Base-by-base conservation (phyloP, 2,888 invertebrate genomes). In the Drosophila prolongata region DNA sequence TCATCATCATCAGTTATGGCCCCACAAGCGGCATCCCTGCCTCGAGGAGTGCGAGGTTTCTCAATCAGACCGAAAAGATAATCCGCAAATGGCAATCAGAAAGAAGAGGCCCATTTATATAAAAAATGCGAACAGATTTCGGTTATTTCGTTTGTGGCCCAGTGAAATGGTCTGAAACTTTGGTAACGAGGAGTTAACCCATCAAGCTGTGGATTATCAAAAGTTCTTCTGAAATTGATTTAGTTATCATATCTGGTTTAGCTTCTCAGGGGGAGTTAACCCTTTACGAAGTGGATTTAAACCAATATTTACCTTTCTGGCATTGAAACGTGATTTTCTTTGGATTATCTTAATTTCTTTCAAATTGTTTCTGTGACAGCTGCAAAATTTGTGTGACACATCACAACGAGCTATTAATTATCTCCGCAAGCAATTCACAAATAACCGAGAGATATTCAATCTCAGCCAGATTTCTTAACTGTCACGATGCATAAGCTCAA, bases 1-100 rank as follows among this genome's bases (percentile, higher is more conserved):
- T 89, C 89, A 89, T 87, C 90, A 86, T 87, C 89, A 87, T 82
- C 82, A 78, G 82, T 82, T 82, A 82, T 84, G 58, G 72, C 68
- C 56, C 47, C 65, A 62, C 64, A 66, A 27, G 11, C 13, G 42
- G 30, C 30, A 57, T 58, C 40, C 8, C 38, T 6, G 30, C 38
- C 58, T 40, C 40, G 35, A 27, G 71, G 47, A 46, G 71, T 40
- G 35, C 58, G 59, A 71, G 66, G 71, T 30, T 60, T 69, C 50
- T 59, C 71, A 72, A 60, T 72, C 66, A 66, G 66, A 46, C 50
- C 68, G 66, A 38, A 50, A 57, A 65, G 44, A 66, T 66, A 73
- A 76, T 75, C 71, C 71, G 34, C 73, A 76, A 57, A 62, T 83
- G 87, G 80, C 85, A 80, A 87, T 87, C 87, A 87, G 71, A 78